These are phyloP conservation scores for Gari tellinella DNA, from an alignment of 2,888 invertebrate genomes.

Conservation along the genomic window DNA sequence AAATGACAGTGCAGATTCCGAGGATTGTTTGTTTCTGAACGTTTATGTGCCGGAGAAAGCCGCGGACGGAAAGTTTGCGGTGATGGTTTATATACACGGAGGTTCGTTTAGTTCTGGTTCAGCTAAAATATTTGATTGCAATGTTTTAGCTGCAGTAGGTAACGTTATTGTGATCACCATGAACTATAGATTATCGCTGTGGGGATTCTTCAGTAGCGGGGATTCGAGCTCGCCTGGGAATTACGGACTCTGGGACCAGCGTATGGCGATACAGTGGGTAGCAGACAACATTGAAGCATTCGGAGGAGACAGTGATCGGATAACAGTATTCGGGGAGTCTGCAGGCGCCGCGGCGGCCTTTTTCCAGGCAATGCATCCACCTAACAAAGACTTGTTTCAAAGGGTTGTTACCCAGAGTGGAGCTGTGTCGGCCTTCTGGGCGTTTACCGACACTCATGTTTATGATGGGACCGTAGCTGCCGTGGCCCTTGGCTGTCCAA, in stretches of 20 bases:
- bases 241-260: conserved; percentile 14
- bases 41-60: conserved; percentile 7
- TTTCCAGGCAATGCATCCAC: conserved; percentile 6
- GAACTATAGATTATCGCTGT: conserved; percentile 4
- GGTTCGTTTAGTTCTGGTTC: conserved; percentile 7
- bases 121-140: background rate
- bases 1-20: background rate
- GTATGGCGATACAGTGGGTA: conserved; percentile 10
- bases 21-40: conserved; percentile 19
- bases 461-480: background rate
- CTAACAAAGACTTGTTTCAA: conserved; percentile 3
- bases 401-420: conserved; percentile 13
- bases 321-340: conserved; percentile 15
- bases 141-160: conserved; percentile 1
- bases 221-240: conserved; percentile 8
- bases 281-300: conserved; percentile 7
- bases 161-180: conserved; percentile 16
- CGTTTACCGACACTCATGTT: background rate
- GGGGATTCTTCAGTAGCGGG: conserved; percentile 10
- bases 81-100: conserved; percentile 21
- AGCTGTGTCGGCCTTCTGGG: background rate
- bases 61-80: background rate
- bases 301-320: conserved; percentile 1
- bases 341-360: background rate
- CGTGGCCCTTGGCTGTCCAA: background rate